Evolutionary conservation across 37 sponge, comb jelly and placozoan genomes (phyloP), one percentile per base, ranked within the genome.

Genomic region (Cladorhizidae sp.): DNA sequence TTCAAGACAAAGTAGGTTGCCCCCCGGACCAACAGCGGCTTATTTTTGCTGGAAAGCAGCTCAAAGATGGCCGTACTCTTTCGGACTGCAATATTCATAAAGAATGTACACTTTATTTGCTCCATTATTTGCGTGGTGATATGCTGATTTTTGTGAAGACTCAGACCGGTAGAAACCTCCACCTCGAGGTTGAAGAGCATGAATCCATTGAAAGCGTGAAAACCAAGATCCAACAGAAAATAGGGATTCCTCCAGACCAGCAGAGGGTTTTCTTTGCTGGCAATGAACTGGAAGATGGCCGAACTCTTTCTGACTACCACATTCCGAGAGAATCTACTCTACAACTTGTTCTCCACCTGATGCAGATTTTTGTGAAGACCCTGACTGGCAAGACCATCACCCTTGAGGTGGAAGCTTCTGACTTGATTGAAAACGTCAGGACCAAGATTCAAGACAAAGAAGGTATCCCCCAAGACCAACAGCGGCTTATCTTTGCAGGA

Each of bases 311-410:
- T 37, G 91, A 94, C 71, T 94, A 94, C 87, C 91, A 91, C 78
- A 91, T 94, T 77, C 95, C 91, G 69, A 94, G 91, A 41, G 95
- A 94, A 73, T 77, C 80, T 45, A 92, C 96, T 35, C 90, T 92
- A 41, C 92, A 95, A 36, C 82, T 92, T 0, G 92, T 95, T 7
- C 85, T 95, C 39, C 72, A 89, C 21, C 83, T 90, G n/a, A 96
- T 96, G 97, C 91, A 96, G 61, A 93, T 96, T 40, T 96, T 93
- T 56, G 97, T 93, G n/a, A 93, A 93, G 83, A 90, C 97, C 42
- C 83, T 94, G 73, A 97, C 94, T 40, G 94, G 97, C 22, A 97
- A 91, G 76, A 97, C 88, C 63, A 94, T 94, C 90, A 91, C 92
- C 26, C 86, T 97, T 33, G 94, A 93, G 43, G 97, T 97, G 22